Conservation (phyloP, 2,113 vertebrate species). For the Phrynocephalus versicolor region DNA sequence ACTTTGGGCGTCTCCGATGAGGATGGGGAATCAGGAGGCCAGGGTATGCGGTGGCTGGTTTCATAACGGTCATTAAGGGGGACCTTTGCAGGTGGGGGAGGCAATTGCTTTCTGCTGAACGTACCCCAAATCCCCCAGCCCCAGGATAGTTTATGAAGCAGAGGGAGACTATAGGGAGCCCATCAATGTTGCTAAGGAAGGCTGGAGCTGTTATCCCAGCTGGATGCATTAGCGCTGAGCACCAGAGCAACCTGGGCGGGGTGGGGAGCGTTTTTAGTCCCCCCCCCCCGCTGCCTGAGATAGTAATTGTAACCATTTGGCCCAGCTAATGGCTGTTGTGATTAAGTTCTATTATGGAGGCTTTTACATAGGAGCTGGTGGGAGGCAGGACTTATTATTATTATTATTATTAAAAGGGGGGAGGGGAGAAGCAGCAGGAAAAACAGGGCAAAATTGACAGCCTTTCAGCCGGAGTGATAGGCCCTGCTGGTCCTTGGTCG, state of each 20-base stretch:
- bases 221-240: constrained; percentile 62
- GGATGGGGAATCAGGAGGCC: not conserved
- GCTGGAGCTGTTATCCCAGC: constrained; percentile 52
- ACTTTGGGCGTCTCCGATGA: not conserved
- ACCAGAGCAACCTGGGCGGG: constrained; percentile 1
- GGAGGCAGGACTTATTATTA: not conserved
- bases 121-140: not conserved
- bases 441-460: constrained; percentile 23
- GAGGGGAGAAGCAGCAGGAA: not conserved
- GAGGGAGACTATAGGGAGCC: constrained; percentile 3
- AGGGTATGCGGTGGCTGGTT: too few relatives aligned
- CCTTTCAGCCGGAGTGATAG: constrained; percentile 17
- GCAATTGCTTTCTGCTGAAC: too few relatives aligned
- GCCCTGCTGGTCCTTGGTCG: not conserved
- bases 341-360: constrained; percentile 71
- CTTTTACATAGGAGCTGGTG: constrained; percentile 45
- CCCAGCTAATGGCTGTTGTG: constrained; percentile 77
- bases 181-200: constrained; percentile 9
- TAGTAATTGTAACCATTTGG: constrained; percentile 77
- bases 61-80: too few relatives aligned
- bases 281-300: constrained; percentile 72
- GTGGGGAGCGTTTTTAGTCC: constrained; percentile 39
- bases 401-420: too few relatives aligned
- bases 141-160: not conserved
- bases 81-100: not conserved